phyloP scores from a whole-genome alignment of 1,140 invertebrate genomes.

The Uloborus diversus region DNA sequence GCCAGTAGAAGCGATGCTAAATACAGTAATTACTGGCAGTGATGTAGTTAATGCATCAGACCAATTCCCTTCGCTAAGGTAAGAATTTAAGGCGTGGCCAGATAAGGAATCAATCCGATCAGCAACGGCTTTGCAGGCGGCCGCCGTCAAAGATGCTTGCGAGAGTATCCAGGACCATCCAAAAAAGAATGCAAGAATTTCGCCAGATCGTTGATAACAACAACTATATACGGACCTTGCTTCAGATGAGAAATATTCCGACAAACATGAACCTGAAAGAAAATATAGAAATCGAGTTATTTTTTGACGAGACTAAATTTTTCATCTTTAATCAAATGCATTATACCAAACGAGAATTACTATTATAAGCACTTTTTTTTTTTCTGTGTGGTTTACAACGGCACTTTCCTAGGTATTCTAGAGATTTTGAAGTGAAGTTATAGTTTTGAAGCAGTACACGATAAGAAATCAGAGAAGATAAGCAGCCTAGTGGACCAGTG shows the following conservation, averaged over 20 bases:
- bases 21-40: background rate
- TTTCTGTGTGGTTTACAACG: too few relatives aligned
- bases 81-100: background rate
- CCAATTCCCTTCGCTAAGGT: background rate
- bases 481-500: too few relatives aligned
- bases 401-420: too few relatives aligned
- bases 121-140: constrained; percentile 24
- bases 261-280: constrained; percentile 14
- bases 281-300: too few relatives aligned
- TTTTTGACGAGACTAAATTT: too few relatives aligned
- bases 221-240: constrained; percentile 34
- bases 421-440: too few relatives aligned
- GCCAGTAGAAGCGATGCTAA: constrained; percentile 22
- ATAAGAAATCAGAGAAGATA: too few relatives aligned
- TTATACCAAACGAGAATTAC: too few relatives aligned
- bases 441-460: too few relatives aligned
- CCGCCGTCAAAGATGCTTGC: constrained; percentile 16
- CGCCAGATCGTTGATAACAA: constrained; percentile 36
- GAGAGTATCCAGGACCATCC: constrained; percentile 26
- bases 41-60: background rate
- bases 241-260: constrained; percentile 26
- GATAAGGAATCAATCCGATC: constrained; percentile 23
- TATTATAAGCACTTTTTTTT: too few relatives aligned
- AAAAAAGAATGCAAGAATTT: constrained; percentile 32
- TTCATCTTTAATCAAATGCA: too few relatives aligned